These are phyloP conservation scores for Sitophilus oryzae DNA, from an alignment of 1,140 invertebrate species.

Conservation along the genomic window DNA sequence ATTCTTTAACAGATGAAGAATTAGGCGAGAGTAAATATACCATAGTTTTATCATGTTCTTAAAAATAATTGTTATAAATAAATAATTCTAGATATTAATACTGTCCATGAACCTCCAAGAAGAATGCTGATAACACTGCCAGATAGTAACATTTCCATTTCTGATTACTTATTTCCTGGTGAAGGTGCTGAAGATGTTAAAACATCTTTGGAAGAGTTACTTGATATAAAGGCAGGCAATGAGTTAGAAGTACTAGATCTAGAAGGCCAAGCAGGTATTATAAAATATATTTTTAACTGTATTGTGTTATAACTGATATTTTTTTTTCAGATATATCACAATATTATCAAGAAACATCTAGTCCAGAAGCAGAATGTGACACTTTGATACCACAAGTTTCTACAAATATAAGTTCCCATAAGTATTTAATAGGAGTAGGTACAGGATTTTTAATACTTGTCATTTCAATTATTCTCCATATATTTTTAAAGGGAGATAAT, in stretches of 20 bases:
- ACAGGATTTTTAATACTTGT: slow-evolving; percentile 54
- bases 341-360: slow-evolving; percentile 52
- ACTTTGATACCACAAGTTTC: slow-evolving; percentile 45
- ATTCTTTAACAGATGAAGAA: slow-evolving; percentile 72
- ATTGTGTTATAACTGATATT: not conserved
- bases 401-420: slow-evolving; percentile 49
- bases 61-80: not conserved
- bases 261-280: slow-evolving; percentile 54
- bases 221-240: slow-evolving; percentile 65
- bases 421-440: slow-evolving; percentile 51
- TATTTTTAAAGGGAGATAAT: slow-evolving; percentile 5
- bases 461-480: slow-evolving; percentile 32
- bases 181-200: slow-evolving; percentile 70
- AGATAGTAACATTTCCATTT: slow-evolving; percentile 60
- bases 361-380: slow-evolving; percentile 49
- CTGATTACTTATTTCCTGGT: slow-evolving; percentile 79
- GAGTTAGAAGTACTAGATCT: slow-evolving; percentile 59
- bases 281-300: slow-evolving; percentile 1
- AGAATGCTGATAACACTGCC: slow-evolving; percentile 65
- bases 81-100: slow-evolving; percentile 54
- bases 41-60: not conserved
- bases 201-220: slow-evolving; percentile 64
- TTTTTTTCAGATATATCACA: slow-evolving; percentile 54
- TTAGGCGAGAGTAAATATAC: slow-evolving; percentile 34
- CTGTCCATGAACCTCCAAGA: slow-evolving; percentile 72